Conservation (phyloP, 2,113 vertebrate species). For the Delphinus delphis region DNA sequence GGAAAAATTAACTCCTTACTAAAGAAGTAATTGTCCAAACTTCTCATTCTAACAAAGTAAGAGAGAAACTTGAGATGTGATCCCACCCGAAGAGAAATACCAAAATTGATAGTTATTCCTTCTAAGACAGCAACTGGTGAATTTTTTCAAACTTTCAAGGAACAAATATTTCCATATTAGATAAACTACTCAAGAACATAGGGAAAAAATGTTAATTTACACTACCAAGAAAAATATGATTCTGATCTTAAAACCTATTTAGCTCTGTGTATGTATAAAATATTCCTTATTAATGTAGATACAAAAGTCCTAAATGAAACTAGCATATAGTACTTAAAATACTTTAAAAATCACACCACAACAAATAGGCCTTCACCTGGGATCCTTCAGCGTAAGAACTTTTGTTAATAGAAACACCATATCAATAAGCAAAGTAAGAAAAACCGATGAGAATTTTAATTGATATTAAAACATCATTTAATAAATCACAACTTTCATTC, state of each 20-base stretch:
- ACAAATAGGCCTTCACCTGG: neutral
- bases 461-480: neutral
- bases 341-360: neutral
- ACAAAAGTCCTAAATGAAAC: neutral
- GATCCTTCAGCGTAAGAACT: neutral
- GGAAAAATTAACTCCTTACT: neutral
- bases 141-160: neutral
- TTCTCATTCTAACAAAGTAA: conserved; percentile 6
- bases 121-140: neutral
- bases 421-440: neutral
- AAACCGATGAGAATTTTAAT: neutral
- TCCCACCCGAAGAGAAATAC: neutral
- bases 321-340: conserved; percentile 26
- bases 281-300: neutral
- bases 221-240: neutral
- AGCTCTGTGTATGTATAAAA: neutral
- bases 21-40: neutral
- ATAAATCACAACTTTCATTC: conserved; percentile 30
- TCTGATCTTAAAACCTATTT: neutral
- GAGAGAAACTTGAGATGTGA: neutral
- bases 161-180: neutral
- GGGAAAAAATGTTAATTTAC: neutral
- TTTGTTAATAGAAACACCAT: neutral
- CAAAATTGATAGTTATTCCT: neutral
- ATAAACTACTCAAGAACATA: neutral